A percentile compares a stretch with the other conserved stretches of the same genome.
Evolutionary conservation across 1,140 invertebrate species (phyloP).

Genomic region (Venustaconcha ellipsiformis): DNA sequence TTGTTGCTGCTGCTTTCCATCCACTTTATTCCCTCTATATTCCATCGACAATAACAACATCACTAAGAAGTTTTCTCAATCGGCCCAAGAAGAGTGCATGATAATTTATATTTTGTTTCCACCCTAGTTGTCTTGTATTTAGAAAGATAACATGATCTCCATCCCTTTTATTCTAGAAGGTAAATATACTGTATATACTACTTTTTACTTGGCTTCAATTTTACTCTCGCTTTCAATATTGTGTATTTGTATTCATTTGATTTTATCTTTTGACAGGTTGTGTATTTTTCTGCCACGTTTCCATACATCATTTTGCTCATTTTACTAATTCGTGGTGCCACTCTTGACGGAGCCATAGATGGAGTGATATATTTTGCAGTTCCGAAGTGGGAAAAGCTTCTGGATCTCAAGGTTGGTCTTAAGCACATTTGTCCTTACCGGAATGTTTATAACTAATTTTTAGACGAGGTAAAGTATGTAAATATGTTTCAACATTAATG

Average conservation of each 20-base stretch:
- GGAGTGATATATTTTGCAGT: slow-evolving; percentile 78
- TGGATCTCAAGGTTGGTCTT: background rate
- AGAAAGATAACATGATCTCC: no score
- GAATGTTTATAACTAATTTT: no score
- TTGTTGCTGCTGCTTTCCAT: background rate
- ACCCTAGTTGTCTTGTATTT: no score
- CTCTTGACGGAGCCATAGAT: slow-evolving; percentile 82
- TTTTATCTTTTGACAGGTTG: slow-evolving; percentile 60
- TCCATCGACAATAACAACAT: background rate
- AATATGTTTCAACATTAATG: no score
- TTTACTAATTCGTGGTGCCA: slow-evolving; percentile 83
- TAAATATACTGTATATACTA: no score
- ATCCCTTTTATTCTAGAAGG: no score
- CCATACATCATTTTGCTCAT: slow-evolving; percentile 87
- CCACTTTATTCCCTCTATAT: background rate
- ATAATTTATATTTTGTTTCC: no score
- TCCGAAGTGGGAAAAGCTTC: slow-evolving; percentile 55
- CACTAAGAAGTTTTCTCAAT: background rate
- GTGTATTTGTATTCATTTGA: no score
- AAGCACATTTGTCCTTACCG: background rate
- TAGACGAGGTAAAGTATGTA: no score
- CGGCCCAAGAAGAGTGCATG: no score
- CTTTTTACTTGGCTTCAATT: no score
- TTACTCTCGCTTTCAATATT: no score
- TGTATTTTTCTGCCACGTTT: slow-evolving; percentile 86